Conservation (phyloP, 2,888 invertebrate genomes). For the Didymodactylos carnosus region DNA sequence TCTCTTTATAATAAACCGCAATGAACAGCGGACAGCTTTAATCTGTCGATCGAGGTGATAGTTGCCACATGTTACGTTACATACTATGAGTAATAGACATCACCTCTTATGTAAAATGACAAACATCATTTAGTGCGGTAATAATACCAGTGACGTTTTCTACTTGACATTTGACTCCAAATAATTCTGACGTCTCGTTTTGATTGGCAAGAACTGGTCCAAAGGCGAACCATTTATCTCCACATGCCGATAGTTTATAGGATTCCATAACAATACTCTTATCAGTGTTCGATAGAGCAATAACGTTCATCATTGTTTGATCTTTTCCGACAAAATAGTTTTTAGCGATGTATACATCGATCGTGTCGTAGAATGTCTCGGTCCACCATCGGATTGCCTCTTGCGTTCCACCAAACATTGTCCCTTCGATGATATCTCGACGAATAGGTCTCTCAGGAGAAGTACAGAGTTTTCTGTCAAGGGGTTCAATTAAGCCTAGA, state of each 20-base stretch:
- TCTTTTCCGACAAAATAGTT: background rate
- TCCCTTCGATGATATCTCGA: background rate
- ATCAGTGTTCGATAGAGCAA: background rate
- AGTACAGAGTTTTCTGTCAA: background rate
- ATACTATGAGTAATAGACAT: no score
- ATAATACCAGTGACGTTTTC: no score
- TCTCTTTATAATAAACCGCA: no score
- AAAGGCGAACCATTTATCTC: background rate
- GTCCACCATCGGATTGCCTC: background rate
- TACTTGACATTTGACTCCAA: no score
- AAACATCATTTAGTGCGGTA: no score
- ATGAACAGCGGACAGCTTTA: no score
- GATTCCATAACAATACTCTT: background rate
- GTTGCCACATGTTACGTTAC: no score
- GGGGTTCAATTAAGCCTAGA: background rate
- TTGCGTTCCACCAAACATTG: background rate
- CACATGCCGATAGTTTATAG: background rate
- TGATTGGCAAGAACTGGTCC: background rate
- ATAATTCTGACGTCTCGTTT: no score
- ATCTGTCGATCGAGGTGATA: no score
- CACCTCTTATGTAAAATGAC: no score
- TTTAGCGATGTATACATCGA: background rate
- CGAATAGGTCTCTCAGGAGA: background rate
- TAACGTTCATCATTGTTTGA: background rate
- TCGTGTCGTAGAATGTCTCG: background rate